phyloP scores from a whole-genome alignment of 2,888 invertebrate genomes.

The Leptinotarsa peninsularis region DNA sequence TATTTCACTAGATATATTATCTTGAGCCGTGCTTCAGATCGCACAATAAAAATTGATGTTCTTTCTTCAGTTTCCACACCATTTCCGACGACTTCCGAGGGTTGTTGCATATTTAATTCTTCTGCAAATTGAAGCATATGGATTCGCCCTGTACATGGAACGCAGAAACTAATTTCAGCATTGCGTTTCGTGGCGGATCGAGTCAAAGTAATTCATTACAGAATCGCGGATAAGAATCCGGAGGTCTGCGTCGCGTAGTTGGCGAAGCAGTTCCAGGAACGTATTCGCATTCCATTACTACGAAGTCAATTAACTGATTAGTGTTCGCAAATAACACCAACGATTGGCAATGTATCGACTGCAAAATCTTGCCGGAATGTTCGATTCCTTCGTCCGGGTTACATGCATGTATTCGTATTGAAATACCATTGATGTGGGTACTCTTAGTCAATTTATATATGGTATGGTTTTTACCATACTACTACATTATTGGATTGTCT shows the following conservation, averaged over 20 bases:
- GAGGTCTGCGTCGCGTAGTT: conserved; percentile 2
- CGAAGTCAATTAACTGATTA: conserved; percentile 27
- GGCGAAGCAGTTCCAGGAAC: conserved; percentile 6
- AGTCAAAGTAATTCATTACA: conserved; percentile 3
- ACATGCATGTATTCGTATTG: too few species aligned
- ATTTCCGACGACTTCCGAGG: background rate
- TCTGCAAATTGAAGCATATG: too few species aligned
- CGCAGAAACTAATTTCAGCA: conserved; percentile 3
- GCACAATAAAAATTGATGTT: too few species aligned
- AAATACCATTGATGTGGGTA: too few species aligned
- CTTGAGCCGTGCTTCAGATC: too few species aligned
- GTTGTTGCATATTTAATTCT: background rate
- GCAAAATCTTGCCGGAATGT: conserved; percentile 1
- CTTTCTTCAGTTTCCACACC: too few species aligned
- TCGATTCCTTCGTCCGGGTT: too few species aligned
- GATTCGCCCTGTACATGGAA: background rate
- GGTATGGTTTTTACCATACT: too few species aligned
- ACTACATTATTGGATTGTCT: too few species aligned
- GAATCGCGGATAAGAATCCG: conserved; percentile 18
- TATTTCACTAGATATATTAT: too few species aligned
- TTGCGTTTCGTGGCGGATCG: background rate
- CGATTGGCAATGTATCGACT: background rate
- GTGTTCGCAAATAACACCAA: conserved; percentile 18
- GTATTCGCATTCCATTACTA: conserved; percentile 16
- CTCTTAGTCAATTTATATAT: too few species aligned